These are phyloP conservation scores for Cordilura impudica DNA, from an alignment of 2,888 invertebrate species.

Conservation along the genomic window DNA sequence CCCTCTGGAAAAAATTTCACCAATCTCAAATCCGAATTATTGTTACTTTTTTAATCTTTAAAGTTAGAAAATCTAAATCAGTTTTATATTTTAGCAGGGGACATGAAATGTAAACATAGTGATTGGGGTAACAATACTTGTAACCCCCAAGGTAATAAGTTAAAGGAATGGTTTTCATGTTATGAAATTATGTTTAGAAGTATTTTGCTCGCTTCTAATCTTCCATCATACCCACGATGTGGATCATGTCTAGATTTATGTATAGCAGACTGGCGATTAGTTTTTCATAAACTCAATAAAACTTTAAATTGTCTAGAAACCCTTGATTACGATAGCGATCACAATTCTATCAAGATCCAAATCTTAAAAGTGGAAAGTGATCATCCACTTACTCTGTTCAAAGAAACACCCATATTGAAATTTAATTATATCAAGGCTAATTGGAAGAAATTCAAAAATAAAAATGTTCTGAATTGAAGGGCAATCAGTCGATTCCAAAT, in stretches of 20 bases:
- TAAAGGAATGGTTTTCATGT: not conserved
- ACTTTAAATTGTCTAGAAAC: conserved; percentile 5
- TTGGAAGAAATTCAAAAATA: conserved; percentile 20
- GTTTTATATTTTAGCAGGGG: conserved; percentile 2
- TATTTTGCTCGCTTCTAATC: not conserved
- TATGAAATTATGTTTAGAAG: no score
- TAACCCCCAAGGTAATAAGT: conserved; percentile 5
- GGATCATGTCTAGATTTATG: conserved; percentile 21
- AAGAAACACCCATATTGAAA: not conserved
- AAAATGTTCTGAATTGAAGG: not conserved
- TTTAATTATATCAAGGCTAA: conserved; percentile 12
- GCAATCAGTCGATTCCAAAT: not conserved
- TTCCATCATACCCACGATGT: conserved; percentile 14
- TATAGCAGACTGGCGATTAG: conserved; percentile 12
- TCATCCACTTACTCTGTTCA: not conserved
- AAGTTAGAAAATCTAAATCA: not conserved
- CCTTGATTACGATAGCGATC: conserved; percentile 15
- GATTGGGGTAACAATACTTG: conserved; percentile 13
- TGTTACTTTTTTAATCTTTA: no score
- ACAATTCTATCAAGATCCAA: not conserved
- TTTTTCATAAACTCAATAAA: not conserved
- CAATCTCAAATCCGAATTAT: no score
- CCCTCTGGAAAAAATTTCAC: no score
- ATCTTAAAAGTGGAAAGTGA: not conserved
- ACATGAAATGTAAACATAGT: conserved; percentile 1